Evolutionary conservation across 2,888 invertebrate genomes (phyloP).

Genomic region (Camptogramma bilineatum): DNA sequence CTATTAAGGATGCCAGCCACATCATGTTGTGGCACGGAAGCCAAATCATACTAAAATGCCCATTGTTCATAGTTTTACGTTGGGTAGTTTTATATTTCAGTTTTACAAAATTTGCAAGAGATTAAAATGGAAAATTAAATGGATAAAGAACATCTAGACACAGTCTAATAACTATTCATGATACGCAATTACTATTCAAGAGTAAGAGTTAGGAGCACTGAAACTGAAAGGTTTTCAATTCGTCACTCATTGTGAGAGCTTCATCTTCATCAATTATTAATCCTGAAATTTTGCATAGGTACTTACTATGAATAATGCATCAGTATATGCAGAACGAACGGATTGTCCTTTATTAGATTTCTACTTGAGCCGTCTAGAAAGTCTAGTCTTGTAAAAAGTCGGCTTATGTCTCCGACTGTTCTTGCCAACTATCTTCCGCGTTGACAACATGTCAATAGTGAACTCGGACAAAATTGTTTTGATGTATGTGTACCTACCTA

Average conservation of each 20-base stretch:
- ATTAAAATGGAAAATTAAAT: too few species aligned
- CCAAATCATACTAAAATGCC: too few species aligned
- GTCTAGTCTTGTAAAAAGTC: slow-evolving; percentile 1
- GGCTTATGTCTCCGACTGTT: not conserved
- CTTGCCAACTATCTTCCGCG: not conserved
- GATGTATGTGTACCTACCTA: too few species aligned
- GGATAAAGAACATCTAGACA: not conserved
- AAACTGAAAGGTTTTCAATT: slow-evolving; percentile 67
- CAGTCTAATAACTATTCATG: slow-evolving; percentile 23
- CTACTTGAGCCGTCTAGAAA: slow-evolving; percentile 46
- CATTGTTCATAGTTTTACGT: too few species aligned
- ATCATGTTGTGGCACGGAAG: too few species aligned
- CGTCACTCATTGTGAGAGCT: slow-evolving; percentile 64
- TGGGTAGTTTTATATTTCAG: too few species aligned
- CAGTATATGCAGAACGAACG: slow-evolving; percentile 66
- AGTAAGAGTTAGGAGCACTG: slow-evolving; percentile 60
- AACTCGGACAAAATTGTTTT: not conserved
- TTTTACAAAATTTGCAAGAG: too few species aligned
- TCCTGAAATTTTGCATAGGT: slow-evolving; percentile 68
- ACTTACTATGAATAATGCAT: slow-evolving; percentile 76
- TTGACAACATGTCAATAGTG: not conserved
- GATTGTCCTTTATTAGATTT: slow-evolving; percentile 77
- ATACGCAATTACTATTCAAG: slow-evolving; percentile 45
- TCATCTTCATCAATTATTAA: slow-evolving; percentile 76
- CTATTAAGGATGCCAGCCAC: too few species aligned